These are phyloP conservation scores for Crotalus viridis DNA, from an alignment of 2,113 vertebrate genomes.

Conservation along the genomic window DNA sequence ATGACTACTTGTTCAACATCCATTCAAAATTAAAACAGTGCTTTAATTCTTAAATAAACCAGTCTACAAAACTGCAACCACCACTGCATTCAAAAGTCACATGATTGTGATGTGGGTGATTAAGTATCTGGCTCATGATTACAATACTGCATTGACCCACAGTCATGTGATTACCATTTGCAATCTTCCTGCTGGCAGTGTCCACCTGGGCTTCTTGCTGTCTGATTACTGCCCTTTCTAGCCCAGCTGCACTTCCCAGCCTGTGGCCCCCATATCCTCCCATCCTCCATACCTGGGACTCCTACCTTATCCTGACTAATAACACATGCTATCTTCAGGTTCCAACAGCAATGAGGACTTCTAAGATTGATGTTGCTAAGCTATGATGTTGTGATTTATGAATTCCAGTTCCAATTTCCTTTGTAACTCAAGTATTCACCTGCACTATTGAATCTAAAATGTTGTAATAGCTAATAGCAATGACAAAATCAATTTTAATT, in stretches of 20 bases:
- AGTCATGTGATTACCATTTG: background rate
- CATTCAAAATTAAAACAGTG: background rate
- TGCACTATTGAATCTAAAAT: slow-evolving; percentile 7
- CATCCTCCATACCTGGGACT: background rate
- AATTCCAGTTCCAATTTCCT: too few relatives aligned
- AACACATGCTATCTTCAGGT: background rate
- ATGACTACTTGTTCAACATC: too few relatives aligned
- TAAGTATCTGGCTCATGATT: background rate
- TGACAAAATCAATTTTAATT: slow-evolving; percentile 29
- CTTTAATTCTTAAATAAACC: background rate
- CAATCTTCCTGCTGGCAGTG: background rate
- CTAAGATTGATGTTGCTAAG: too few relatives aligned
- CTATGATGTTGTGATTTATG: too few relatives aligned
- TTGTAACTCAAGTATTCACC: too few relatives aligned
- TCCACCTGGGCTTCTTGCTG: background rate
- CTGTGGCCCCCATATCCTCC: background rate
- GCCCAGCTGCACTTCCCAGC: background rate
- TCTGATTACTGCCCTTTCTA: too few relatives aligned
- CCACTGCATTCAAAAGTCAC: background rate
- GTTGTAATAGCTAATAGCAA: slow-evolving; percentile 13
- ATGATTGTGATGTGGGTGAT: background rate
- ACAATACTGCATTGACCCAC: background rate
- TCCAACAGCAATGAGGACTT: too few relatives aligned
- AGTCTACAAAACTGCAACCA: background rate
- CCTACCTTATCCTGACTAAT: background rate